Evolutionary conservation across 2,888 invertebrate species (phyloP).

Genomic region (Hirtodrosophila duncani): DNA sequence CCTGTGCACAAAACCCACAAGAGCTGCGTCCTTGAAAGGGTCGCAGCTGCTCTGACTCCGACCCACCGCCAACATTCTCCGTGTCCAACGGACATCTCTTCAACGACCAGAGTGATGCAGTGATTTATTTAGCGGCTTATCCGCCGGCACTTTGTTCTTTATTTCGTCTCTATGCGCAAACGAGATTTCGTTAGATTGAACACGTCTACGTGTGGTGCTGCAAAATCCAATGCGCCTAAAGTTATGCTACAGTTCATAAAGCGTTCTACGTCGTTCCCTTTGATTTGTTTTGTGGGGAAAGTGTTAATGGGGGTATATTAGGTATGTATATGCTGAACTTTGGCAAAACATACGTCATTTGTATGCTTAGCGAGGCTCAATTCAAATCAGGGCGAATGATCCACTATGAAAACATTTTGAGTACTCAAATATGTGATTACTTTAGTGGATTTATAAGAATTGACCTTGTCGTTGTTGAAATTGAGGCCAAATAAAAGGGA

Average conservation of each 20-base stretch:
- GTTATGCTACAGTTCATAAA: slow-evolving; percentile 17
- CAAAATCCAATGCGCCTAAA: slow-evolving; percentile 15
- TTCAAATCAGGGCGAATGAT: too few relatives aligned
- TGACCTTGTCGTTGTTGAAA: too few relatives aligned
- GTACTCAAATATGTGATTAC: too few relatives aligned
- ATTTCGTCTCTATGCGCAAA: slow-evolving; percentile 13
- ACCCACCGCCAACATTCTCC: neutral
- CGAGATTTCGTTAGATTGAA: slow-evolving; percentile 34
- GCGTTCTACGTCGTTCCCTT: slow-evolving; percentile 14
- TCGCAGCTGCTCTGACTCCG: slow-evolving; percentile 23
- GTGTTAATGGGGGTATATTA: too few relatives aligned
- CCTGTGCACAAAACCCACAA: neutral
- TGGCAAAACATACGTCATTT: too few relatives aligned
- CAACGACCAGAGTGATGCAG: slow-evolving; percentile 27
- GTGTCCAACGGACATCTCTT: too few relatives aligned
- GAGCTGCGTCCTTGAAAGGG: slow-evolving; percentile 44
- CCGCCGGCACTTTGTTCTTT: slow-evolving; percentile 15
- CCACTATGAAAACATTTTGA: too few relatives aligned
- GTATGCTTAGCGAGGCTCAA: too few relatives aligned
- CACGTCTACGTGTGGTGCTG: slow-evolving; percentile 31
- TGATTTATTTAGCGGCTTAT: slow-evolving; percentile 32
- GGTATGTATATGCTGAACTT: too few relatives aligned
- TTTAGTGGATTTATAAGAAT: too few relatives aligned
- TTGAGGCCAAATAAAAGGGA: too few relatives aligned
- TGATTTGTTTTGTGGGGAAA: slow-evolving; percentile 9